Conservation (phyloP, 2,113 vertebrate species). For the Lepus americanus region DNA sequence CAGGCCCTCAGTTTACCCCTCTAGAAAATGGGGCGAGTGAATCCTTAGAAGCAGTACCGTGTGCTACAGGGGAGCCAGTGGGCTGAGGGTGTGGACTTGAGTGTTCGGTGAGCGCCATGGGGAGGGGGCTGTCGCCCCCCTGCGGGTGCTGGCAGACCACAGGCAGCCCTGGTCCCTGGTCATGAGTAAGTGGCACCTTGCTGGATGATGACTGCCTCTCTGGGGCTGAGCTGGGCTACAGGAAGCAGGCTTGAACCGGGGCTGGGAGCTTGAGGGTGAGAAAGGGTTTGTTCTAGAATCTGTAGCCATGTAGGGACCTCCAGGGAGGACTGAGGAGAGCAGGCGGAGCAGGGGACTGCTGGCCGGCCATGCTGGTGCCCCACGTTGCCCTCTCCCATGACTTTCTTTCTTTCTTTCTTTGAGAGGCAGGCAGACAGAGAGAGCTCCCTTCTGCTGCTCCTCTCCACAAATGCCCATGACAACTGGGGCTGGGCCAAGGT, state of each 20-base stretch:
- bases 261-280: not conserved
- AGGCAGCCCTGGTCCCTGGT: not conserved
- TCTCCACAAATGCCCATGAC: too few species aligned
- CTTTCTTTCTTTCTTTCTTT: too few species aligned
- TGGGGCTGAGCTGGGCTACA: not conserved
- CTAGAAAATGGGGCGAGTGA: constrained; percentile 37
- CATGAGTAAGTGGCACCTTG: not conserved
- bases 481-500: too few species aligned
- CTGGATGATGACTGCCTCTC: not conserved
- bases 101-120: not conserved
- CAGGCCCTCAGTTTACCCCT: constrained; percentile 43
- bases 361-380: not conserved
- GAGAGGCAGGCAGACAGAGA: too few species aligned
- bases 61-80: not conserved
- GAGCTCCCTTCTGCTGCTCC: too few species aligned
- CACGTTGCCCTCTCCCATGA: too few species aligned
- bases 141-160: not conserved
- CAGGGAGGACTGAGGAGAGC: not conserved
- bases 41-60: not conserved
- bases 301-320: not conserved
- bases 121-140: not conserved
- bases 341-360: not conserved
- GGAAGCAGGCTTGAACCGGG: not conserved
- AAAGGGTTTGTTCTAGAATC: not conserved
- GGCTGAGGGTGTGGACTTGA: constrained; percentile 25